phyloP scores from a whole-genome alignment of 1,140 invertebrate species.

The Cydia strobilella region DNA sequence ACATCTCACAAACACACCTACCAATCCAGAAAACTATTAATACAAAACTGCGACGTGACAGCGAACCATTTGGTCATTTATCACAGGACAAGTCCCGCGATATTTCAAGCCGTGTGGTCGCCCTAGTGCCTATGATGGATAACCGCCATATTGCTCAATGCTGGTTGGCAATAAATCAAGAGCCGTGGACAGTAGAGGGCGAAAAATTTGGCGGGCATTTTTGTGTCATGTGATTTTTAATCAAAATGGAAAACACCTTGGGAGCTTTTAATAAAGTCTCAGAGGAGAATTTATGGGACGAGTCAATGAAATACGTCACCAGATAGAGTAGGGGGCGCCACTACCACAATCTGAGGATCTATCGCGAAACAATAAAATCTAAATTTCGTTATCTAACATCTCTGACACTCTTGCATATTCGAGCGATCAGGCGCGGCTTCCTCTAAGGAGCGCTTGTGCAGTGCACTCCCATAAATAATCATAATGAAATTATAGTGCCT shows the following conservation, averaged over 20 bases:
- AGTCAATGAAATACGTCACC: no score
- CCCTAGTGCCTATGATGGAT: constrained; percentile 55
- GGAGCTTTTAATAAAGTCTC: constrained; percentile 3
- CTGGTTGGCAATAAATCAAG: constrained; percentile 39
- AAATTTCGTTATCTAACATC: no score
- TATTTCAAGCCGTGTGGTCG: constrained; percentile 37
- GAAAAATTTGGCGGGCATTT: constrained; percentile 13
- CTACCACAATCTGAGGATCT: no score
- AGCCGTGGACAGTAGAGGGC: background rate
- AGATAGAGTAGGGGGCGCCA: no score
- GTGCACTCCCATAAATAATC: no score
- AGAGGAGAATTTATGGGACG: background rate
- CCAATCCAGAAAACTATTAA: constrained; percentile 25
- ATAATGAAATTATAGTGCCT: no score
- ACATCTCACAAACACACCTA: constrained; percentile 15
- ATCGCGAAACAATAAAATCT: no score
- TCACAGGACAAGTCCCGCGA: constrained; percentile 29
- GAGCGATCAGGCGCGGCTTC: no score
- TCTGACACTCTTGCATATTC: no score
- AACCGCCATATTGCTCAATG: constrained; percentile 24
- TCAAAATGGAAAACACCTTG: constrained; percentile 16
- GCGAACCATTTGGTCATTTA: constrained; percentile 23
- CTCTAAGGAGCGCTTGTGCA: no score
- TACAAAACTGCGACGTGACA: constrained; percentile 36
- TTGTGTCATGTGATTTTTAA: constrained; percentile 15